These are phyloP conservation scores for Muschampia plurimacula DNA, from an alignment of 2,888 invertebrate species.

Conservation along the genomic window DNA sequence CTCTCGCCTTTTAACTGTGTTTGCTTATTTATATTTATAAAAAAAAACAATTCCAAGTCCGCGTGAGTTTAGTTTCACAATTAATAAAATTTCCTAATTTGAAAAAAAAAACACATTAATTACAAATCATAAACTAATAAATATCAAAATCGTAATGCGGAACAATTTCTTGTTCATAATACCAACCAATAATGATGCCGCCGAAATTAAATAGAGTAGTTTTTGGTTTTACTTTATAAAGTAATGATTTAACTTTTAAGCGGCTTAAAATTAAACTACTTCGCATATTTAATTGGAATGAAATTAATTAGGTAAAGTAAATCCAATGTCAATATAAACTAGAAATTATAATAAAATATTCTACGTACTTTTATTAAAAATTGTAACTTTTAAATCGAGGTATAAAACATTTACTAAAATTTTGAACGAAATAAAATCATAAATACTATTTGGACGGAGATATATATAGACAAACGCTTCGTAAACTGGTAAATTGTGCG, in stretches of 20 bases:
- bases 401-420: conserved; percentile 13
- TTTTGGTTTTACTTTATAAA: no score
- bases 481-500: conserved; percentile 74
- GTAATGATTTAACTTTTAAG: neutral
- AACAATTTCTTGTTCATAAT: neutral
- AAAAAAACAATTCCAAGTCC: neutral
- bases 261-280: neutral
- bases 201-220: no score
- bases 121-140: no score
- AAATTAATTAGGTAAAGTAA: neutral
- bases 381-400: neutral
- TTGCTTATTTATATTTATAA: neutral
- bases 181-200: neutral
- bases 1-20: conserved; percentile 18
- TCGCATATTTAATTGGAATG: neutral
- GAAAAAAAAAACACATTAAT: neutral
- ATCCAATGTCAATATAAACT: conserved; percentile 1
- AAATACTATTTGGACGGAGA: conserved; percentile 76
- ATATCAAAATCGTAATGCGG: no score
- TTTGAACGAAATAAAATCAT: conserved; percentile 42
- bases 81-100: neutral
- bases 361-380: neutral
- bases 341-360: neutral
- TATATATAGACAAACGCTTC: conserved; percentile 62
- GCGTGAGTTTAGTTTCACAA: neutral